Percentiles rank a stretch among this genome's conserved stretches.
phyloP scores from a whole-genome alignment of 2,113 vertebrate species.

The Shinisaurus crocodilurus region DNA sequence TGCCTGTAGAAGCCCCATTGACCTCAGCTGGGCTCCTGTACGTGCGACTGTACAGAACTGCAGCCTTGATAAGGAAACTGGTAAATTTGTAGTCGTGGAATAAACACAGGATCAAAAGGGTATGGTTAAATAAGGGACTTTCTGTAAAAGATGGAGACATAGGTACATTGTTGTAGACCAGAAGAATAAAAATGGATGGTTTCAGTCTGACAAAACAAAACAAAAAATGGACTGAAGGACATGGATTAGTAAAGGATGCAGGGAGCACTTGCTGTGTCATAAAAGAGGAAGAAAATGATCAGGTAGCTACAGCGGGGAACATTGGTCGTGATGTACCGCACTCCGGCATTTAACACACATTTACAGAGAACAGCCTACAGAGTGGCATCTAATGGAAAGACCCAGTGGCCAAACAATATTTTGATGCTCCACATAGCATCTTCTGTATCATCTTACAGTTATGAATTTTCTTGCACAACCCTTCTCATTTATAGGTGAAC shows the following conservation, averaged over 20 bases:
- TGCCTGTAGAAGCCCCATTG: not conserved
- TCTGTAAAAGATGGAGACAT: not conserved
- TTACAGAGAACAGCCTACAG: not conserved
- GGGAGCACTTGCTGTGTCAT: not conserved
- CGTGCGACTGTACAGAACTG: not conserved
- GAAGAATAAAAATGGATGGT: not conserved
- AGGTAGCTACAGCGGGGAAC: not conserved
- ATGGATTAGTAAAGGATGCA: not conserved
- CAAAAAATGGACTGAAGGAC: not conserved
- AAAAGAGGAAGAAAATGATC: constrained; percentile 11
- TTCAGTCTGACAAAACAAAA: not conserved
- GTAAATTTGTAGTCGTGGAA: not conserved
- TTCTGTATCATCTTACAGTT: constrained; percentile 3
- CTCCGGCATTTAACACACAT: not conserved
- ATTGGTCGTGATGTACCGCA: not conserved
- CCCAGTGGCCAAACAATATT: not conserved
- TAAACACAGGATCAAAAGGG: not conserved
- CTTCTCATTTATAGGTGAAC: not conserved
- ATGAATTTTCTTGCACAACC: not conserved
- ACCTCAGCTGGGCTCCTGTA: not conserved
- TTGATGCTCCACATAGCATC: constrained; percentile 3
- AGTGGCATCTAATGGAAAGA: not conserved
- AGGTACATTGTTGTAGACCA: not conserved
- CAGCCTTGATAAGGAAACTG: not conserved
- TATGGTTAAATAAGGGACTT: not conserved